Evolutionary conservation across 2,888 invertebrate genomes (phyloP), one percentile per base, ranked within the genome.

Genomic region (Meandrusa payeni): DNA sequence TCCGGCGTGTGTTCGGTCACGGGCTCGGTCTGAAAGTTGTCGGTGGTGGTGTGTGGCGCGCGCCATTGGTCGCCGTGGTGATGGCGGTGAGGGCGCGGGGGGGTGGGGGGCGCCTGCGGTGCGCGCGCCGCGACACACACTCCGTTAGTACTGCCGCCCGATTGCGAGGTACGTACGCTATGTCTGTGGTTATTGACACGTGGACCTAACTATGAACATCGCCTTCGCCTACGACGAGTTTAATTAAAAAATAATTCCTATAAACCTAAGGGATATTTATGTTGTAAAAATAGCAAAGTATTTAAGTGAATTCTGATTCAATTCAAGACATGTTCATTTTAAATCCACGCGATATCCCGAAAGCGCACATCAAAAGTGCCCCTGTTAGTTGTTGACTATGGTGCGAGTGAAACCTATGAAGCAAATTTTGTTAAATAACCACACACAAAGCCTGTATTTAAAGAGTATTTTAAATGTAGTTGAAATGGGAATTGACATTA

Each of bases 11-110:
- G 22, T 42, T 42, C 41, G 29, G 41, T 42, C 17, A 20, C 68
- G 58, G 59, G 55, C 79, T 73, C 74, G 77, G 77, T 76, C 81
- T 81, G 80, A 82, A 82, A 82, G 73, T 78, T 78, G 77, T 81
- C 75, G 74, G 75, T 70, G 71, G 76, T 72, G 70, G 76, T 76
- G 74, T 76, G 72, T 72, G 81, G 72, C 72, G 75, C 52, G 55
- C 50, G 49, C 51, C 47, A 50, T 47, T 61, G 55, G 64, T 78
- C 79, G 68, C 83, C 79, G 79, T 81, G 80, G 70, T 81, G 83
- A 71, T 82, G 83, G 67, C 82, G 83, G 73, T 79, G 83, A 50
- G 75, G 80, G 64, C 78, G 85, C 56, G 75, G 66, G 63, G 66
- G 55, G 47, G 57, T 51, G 48, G 59, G 53, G 51, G 58, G 53